A percentile compares a stretch with the other conserved stretches of the same genome.
phyloP scores from a whole-genome alignment of 2,113 vertebrate species.

The Mustela nigripes region DNA sequence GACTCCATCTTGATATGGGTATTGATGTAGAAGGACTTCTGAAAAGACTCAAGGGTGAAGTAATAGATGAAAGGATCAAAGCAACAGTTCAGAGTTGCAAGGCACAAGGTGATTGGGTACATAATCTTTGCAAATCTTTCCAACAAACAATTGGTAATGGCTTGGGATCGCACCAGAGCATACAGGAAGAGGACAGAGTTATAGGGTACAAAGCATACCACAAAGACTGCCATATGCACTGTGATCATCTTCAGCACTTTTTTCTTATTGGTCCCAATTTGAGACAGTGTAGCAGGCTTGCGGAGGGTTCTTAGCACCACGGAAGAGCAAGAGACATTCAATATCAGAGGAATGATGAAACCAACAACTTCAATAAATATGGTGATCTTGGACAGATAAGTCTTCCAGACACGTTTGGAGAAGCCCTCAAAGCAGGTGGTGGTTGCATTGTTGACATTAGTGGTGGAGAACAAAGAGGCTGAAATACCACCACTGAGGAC shows the following conservation, averaged over 20 bases:
- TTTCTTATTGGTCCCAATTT: conserved; percentile 96
- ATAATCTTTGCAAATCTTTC: conserved; percentile 96
- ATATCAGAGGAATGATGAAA: conserved; percentile 95
- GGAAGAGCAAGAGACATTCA: conserved; percentile 97
- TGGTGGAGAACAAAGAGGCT: conserved; percentile 97
- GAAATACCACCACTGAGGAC: conserved; percentile 97
- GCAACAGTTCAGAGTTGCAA: conserved; percentile 97
- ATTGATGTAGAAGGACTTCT: conserved; percentile 96
- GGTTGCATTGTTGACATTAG: conserved; percentile 93
- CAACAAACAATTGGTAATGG: conserved; percentile 94
- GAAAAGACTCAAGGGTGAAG: conserved; percentile 98
- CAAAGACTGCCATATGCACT: conserved; percentile 96
- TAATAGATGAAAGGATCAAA: conserved; percentile 99
- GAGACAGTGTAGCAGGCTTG: conserved; percentile 93
- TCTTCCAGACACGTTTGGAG: conserved; percentile 97
- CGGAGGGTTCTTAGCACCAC: conserved; percentile 95
- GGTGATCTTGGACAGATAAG: conserved; percentile 98
- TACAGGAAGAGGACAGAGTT: conserved; percentile 98
- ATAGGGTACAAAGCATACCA: conserved; percentile 98
- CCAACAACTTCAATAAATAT: conserved; percentile 99
- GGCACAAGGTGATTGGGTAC: conserved; percentile 96
- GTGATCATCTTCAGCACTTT: conserved; percentile 97
- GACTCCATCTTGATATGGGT: conserved; percentile 92
- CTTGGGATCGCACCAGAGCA: conserved; percentile 95
- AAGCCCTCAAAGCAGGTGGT: conserved; percentile 98